Base-by-base conservation (phyloP, 2,797 vertebrate species). In the Hylomyscus alleni region DNA sequence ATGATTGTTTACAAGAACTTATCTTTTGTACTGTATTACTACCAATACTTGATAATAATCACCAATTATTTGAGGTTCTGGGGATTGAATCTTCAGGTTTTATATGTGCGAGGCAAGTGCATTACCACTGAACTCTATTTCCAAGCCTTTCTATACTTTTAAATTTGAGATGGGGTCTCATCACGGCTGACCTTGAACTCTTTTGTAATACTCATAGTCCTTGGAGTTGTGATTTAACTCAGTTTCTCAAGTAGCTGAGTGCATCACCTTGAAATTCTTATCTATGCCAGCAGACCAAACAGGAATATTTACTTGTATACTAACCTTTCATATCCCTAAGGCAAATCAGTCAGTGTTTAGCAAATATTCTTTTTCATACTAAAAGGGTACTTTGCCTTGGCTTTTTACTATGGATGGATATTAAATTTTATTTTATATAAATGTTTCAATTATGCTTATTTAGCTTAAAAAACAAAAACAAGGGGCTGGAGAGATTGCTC, bases 391-490 rank as follows among this genome's bases (percentile, higher is more conserved):
- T 19, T 77, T 77, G 47, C 5, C 3, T 91, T 91, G 56, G 22
- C 24, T 76, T 93, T 73, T 84, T n/a, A 77, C 87, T 87, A 87
- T 34, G 58, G 93, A 90, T 73, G 40, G n/a, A 20, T 83, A 17
- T 22, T 87, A 72, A 90, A 52, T 89, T 92, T 95, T 92, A 92
- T 86, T 91, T 40, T 86, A 81, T 22, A 67, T 85, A 92, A 96
- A 85, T 89, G 22, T 50, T 47, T 86, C 37, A 56, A 69, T 86
- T 89, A 89, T 62, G 78, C 1, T 75, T 40, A 76, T n/a, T 60
- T 62, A 65, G 58, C 19, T 14, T 1, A 20, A 60, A 78, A 75
- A 62, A 47, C 3, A 44, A 20, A 4, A 44, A 44, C 44, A 44
- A 44, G n/a, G n/a, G n/a, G n/a, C n/a, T n/a, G n/a, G n/a, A n/a